Evolutionary conservation across 2,888 invertebrate species (phyloP).

Genomic region (Athalia circularis): DNA sequence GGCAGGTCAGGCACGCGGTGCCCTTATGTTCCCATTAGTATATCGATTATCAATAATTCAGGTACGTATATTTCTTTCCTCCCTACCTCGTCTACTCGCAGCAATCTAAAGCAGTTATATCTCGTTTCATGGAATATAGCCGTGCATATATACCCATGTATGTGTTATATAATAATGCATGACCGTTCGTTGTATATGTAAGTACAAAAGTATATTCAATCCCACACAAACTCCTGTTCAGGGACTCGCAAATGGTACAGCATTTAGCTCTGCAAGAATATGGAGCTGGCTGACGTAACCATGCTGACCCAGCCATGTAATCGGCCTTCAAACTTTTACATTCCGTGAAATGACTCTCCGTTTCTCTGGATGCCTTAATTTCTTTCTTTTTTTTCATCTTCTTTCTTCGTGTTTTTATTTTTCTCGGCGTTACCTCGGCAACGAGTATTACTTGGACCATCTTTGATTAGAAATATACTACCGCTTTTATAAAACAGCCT

Average conservation of each 20-base stretch:
- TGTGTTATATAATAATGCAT: neutral
- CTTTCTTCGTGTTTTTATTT: neutral
- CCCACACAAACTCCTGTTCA: neutral
- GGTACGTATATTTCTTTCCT: slow-evolving; percentile 38
- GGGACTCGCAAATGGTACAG: neutral
- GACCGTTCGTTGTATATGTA: neutral
- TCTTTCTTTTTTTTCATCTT: neutral
- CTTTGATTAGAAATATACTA: neutral
- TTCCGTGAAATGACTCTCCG: slow-evolving; percentile 16
- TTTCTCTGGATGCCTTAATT: neutral
- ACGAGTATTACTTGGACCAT: neutral
- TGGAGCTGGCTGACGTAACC: neutral
- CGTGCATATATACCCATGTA: neutral
- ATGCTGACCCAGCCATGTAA: slow-evolving; percentile 26
- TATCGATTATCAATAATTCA: slow-evolving; percentile 58
- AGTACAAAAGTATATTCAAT: neutral
- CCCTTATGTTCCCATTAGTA: slow-evolving; percentile 52
- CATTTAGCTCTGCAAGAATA: neutral
- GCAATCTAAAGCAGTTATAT: slow-evolving; percentile 51
- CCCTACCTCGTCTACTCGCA: slow-evolving; percentile 33
- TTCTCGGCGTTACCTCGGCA: too few species aligned
- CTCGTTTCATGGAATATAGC: slow-evolving; percentile 40
- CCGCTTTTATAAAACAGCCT: too few species aligned
- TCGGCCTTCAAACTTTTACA: slow-evolving; percentile 27
- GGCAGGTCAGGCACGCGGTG: slow-evolving; percentile 53